A percentile compares a stretch with the other conserved stretches of the same genome.
Conservation (phyloP, 2,888 invertebrate species). For the Dicycla oo region DNA sequence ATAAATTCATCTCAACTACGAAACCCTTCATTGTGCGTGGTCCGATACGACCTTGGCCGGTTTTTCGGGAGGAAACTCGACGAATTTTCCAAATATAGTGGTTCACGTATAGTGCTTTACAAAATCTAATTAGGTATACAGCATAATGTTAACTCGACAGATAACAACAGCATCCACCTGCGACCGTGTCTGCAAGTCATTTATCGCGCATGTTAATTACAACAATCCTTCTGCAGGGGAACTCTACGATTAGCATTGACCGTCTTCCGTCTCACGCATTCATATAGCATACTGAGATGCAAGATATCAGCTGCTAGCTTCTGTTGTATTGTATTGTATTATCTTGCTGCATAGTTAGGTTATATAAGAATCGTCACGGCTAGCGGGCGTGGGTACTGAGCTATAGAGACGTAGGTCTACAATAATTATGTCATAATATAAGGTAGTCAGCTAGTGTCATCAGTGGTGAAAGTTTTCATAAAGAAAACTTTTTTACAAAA, state of each 20-base stretch:
- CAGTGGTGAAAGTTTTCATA: neutral
- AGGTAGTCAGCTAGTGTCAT: neutral
- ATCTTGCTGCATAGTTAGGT: neutral
- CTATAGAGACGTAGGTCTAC: neutral
- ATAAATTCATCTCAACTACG: too few relatives aligned
- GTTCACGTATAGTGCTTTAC: neutral
- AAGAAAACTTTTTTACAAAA: too few relatives aligned
- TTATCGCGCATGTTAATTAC: constrained; percentile 26
- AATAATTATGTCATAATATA: neutral
- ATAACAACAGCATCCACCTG: neutral
- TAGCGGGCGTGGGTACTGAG: neutral
- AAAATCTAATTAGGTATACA: neutral
- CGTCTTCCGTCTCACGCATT: constrained; percentile 34
- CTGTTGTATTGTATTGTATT: constrained; percentile 33
- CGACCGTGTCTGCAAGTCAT: neutral
- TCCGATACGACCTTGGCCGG: too few relatives aligned
- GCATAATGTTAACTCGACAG: neutral
- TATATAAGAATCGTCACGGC: neutral
- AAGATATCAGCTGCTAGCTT: neutral
- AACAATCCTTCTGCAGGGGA: constrained; percentile 27
- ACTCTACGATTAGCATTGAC: constrained; percentile 35
- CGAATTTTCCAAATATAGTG: neutral
- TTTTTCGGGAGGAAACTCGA: neutral
- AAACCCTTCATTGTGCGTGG: too few relatives aligned
- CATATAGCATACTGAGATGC: constrained; percentile 17